Conservation (phyloP, 2,113 vertebrate species). For the Leptobrachium ailaonicum region DNA sequence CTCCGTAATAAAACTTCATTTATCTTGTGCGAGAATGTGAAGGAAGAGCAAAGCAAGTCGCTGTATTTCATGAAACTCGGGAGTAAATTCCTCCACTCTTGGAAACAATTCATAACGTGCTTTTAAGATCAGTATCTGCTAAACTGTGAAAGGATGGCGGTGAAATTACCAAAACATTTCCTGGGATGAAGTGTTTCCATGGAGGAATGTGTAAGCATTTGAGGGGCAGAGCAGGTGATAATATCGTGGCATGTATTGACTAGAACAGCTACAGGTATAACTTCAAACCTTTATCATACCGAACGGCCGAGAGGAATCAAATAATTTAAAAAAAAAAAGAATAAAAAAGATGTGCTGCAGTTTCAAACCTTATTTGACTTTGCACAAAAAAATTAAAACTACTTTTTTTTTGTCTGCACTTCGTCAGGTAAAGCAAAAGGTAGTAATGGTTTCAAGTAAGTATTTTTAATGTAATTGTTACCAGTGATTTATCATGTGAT, state of each 20-base stretch:
- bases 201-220: slow-evolving; percentile 29
- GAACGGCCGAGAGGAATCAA: background rate
- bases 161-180: slow-evolving; percentile 41
- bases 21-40: slow-evolving; percentile 9
- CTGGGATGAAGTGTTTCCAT: slow-evolving; percentile 5
- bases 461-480: too few relatives aligned
- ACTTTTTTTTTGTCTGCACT: too few relatives aligned
- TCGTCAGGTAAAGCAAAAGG: too few relatives aligned
- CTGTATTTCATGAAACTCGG: background rate
- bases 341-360: background rate
- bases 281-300: slow-evolving; percentile 2
- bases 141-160: slow-evolving; percentile 35
- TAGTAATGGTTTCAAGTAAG: too few relatives aligned
- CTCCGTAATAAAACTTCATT: background rate
- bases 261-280: slow-evolving; percentile 1
- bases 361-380: too few relatives aligned
- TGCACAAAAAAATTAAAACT: too few relatives aligned
- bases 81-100: slow-evolving; percentile 19
- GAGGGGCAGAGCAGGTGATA: slow-evolving; percentile 1
- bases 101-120: slow-evolving; percentile 18
- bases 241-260: slow-evolving; percentile 25
- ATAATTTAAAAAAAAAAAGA: background rate
- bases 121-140: slow-evolving; percentile 26
- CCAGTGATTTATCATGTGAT: too few relatives aligned
- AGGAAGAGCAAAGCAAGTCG: background rate